Percentiles rank a stretch among this genome's conserved stretches.
phyloP scores from a whole-genome alignment of 2,797 vertebrate genomes.

The Furcifer pardalis region DNA sequence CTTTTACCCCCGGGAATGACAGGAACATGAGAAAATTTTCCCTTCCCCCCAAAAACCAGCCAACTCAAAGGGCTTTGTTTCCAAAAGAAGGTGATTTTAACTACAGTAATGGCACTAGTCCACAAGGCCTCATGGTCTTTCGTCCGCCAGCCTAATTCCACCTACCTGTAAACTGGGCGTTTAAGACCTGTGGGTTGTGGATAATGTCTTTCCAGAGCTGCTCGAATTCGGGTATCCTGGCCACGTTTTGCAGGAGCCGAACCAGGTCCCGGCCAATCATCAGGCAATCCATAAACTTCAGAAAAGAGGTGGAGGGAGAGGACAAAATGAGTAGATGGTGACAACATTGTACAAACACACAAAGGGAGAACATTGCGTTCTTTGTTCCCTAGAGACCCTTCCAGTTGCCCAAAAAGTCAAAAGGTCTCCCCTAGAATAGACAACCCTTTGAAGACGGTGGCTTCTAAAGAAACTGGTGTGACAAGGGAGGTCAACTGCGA shows the following conservation, averaged over 20 bases:
- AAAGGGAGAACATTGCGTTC: background rate
- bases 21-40: too few relatives aligned
- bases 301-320: rapidly evolving
- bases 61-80: too few relatives aligned
- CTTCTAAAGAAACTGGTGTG: slow-evolving; percentile 20
- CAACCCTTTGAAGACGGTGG: slow-evolving; percentile 39
- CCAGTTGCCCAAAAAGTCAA: rapidly evolving
- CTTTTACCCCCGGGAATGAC: too few relatives aligned
- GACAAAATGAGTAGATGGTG: too few relatives aligned
- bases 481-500: slow-evolving; percentile 32
- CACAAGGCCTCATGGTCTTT: too few relatives aligned
- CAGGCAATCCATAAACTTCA: slow-evolving; percentile 93
- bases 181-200: slow-evolving; percentile 90
- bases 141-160: too few relatives aligned
- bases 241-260: slow-evolving; percentile 92
- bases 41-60: too few relatives aligned
- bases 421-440: slow-evolving; percentile 17
- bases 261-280: slow-evolving; percentile 97
- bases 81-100: too few relatives aligned
- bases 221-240: slow-evolving; percentile 94
- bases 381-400: background rate
- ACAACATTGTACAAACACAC: background rate
- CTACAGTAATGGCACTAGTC: too few relatives aligned
- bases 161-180: slow-evolving; percentile 87
- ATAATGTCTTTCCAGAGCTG: slow-evolving; percentile 93